phyloP scores from a whole-genome alignment of 2,888 invertebrate species.

The Agrotis segetum region DNA sequence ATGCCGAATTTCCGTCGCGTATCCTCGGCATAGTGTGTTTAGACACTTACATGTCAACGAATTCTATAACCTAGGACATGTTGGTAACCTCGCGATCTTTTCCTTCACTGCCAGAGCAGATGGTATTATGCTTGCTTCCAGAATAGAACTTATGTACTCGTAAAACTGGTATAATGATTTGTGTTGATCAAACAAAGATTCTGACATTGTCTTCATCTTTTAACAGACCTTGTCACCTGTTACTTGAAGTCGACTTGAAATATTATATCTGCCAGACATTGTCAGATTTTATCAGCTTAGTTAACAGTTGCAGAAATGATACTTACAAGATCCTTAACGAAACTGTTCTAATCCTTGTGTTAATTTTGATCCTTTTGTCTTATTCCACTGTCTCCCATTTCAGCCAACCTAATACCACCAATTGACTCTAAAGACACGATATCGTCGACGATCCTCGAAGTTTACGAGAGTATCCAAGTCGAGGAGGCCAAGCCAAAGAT shows the following conservation, averaged over 20 bases:
- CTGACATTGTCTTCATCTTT: neutral
- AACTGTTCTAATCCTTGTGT: neutral
- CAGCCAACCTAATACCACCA: constrained; percentile 75
- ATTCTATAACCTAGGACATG: no score
- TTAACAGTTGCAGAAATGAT: no score
- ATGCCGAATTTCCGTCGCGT: no score
- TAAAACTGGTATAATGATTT: no score
- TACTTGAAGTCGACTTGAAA: neutral
- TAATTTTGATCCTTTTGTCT: neutral
- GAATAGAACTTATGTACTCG: no score
- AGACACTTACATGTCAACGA: no score
- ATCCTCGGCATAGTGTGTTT: no score
- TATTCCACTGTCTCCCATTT: constrained; percentile 22
- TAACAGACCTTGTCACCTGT: neutral
- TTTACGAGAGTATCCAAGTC: constrained; percentile 75
- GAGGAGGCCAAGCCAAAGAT: constrained; percentile 85
- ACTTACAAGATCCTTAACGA: neutral
- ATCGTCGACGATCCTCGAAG: constrained; percentile 77
- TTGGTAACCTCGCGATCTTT: no score
- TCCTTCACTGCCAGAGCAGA: no score
- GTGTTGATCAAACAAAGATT: neutral
- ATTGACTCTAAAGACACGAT: constrained; percentile 82
- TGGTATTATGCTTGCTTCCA: no score
- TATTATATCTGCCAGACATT: no score
- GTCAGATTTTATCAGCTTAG: neutral